phyloP scores from a whole-genome alignment of 2,888 invertebrate genomes.

The Rhynchonema sp. region DNA sequence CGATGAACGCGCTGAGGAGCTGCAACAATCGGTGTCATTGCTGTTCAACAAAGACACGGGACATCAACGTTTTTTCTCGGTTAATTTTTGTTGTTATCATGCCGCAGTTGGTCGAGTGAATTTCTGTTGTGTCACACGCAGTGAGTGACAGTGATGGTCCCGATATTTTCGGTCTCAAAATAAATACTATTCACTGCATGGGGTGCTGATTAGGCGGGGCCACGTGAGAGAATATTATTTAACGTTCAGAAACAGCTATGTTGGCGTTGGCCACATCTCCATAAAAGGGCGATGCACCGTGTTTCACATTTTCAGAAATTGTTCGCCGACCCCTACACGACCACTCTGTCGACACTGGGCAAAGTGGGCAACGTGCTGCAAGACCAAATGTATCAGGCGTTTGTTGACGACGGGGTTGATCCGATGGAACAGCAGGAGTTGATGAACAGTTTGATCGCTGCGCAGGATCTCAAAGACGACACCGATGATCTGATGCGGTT shows the following conservation, averaged over 20 bases:
- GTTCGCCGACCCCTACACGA: conserved; percentile 52
- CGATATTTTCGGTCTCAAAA: too few species aligned
- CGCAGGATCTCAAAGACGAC: conserved; percentile 31
- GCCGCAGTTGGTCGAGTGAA: too few species aligned
- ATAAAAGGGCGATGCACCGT: too few species aligned
- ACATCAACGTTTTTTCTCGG: conserved; percentile 1
- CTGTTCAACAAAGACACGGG: conserved; percentile 29
- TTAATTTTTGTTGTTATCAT: too few species aligned
- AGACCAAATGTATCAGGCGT: conserved; percentile 12
- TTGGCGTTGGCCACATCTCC: neutral
- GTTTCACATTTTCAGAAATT: conserved; percentile 30
- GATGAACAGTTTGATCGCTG: neutral
- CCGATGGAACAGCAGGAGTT: conserved; percentile 6
- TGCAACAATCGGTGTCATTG: conserved; percentile 66
- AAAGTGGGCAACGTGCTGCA: conserved; percentile 58
- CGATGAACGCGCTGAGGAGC: conserved; percentile 41
- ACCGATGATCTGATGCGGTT: conserved; percentile 9
- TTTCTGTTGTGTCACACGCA: neutral
- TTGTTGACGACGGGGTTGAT: conserved; percentile 11
- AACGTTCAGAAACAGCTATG: too few species aligned
- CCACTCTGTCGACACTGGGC: conserved; percentile 63
- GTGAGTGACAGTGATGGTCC: neutral
- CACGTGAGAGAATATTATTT: too few species aligned
- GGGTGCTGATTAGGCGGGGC: too few species aligned
- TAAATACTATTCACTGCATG: too few species aligned